Conservation (phyloP, 2,888 invertebrate genomes). For the Aricia artaxerxes region DNA sequence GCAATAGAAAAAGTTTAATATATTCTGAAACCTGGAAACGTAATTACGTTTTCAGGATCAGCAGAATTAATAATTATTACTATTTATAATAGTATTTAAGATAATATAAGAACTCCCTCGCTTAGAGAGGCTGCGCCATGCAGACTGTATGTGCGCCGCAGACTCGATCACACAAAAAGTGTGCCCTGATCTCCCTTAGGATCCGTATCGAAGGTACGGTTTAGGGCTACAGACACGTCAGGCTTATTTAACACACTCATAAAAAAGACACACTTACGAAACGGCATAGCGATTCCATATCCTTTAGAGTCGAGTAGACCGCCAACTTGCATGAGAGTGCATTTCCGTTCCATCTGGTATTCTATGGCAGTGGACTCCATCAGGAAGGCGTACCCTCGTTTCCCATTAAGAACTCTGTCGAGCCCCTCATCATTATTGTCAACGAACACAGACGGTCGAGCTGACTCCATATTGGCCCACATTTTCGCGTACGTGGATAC, state of each 20-base stretch:
- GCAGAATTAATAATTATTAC: too few species aligned
- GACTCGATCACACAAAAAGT: too few species aligned
- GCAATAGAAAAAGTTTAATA: too few species aligned
- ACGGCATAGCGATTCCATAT: constrained; percentile 95
- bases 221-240: too few species aligned
- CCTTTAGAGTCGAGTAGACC: constrained; percentile 91
- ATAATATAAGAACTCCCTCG: too few species aligned
- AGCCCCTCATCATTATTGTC: constrained; percentile 92
- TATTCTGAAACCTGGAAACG: too few species aligned
- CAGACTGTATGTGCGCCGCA: too few species aligned
- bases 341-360: constrained; percentile 92
- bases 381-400: constrained; percentile 93
- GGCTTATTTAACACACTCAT: constrained; percentile 29
- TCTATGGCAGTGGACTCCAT: constrained; percentile 98
- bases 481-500: constrained; percentile 94
- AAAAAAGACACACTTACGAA: constrained; percentile 82
- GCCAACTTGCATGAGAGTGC: constrained; percentile 91
- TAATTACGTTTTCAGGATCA: too few species aligned
- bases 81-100: too few species aligned
- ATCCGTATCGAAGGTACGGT: too few species aligned
- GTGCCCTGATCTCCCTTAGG: too few species aligned
- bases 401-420: constrained; percentile 88
- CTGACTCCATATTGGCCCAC: constrained; percentile 95
- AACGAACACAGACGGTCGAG: constrained; percentile 91
- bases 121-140: too few species aligned